These are phyloP conservation scores for Melieria picta DNA, from an alignment of 2,888 invertebrate genomes.

Conservation along the genomic window DNA sequence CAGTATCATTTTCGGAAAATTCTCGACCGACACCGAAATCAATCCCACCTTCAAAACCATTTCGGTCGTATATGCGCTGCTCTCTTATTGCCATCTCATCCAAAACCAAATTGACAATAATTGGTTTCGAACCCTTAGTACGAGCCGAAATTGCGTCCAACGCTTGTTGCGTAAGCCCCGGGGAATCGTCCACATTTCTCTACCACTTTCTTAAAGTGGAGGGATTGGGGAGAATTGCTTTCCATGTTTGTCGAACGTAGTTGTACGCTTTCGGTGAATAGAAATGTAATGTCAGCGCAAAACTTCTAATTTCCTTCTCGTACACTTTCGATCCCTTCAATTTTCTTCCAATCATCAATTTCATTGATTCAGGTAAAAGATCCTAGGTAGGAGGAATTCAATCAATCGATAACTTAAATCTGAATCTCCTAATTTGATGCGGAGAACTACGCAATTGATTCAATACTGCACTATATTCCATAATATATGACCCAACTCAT, in stretches of 20 bases:
- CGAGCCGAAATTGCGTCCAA: no score
- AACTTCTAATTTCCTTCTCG: slow-evolving; percentile 23
- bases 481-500: no score
- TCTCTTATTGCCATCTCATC: no score
- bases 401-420: no score
- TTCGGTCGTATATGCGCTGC: no score
- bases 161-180: no score
- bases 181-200: no score
- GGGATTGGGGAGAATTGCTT: slow-evolving; percentile 50
- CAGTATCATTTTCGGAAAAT: slow-evolving; percentile 51
- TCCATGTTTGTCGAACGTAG: slow-evolving; percentile 54
- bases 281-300: slow-evolving; percentile 53
- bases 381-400: neutral
- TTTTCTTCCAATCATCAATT: neutral
- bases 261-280: slow-evolving; percentile 39
- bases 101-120: slow-evolving; percentile 48
- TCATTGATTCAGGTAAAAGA: neutral
- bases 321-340: neutral
- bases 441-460: no score
- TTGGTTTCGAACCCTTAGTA: slow-evolving; percentile 45
- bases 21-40: slow-evolving; percentile 41
- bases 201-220: slow-evolving; percentile 7
- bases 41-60: no score
- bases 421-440: neutral
- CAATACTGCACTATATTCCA: no score